Conservation (phyloP, 1,140 invertebrate genomes). For the Monomorium pharaonis region DNA sequence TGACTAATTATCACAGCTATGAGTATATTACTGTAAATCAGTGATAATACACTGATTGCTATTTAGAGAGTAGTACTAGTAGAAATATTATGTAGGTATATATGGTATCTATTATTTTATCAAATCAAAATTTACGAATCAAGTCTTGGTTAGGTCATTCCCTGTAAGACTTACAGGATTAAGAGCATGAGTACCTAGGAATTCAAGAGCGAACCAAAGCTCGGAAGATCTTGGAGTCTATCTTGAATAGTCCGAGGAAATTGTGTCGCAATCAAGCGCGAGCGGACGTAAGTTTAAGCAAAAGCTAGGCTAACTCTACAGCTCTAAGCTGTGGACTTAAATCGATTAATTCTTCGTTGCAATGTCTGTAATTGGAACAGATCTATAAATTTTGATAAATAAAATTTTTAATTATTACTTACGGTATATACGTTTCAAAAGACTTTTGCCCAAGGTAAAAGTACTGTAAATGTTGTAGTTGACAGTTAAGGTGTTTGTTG, state of each 20-base stretch:
- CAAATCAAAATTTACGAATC: background rate
- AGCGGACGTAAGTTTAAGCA: slow-evolving; percentile 31
- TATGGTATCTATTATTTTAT: slow-evolving; percentile 8
- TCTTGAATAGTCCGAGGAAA: slow-evolving; percentile 44
- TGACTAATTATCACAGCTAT: too few relatives aligned
- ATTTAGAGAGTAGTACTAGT: too few relatives aligned
- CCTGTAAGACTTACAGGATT: slow-evolving; percentile 11
- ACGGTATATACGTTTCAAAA: background rate
- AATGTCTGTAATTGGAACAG: background rate
- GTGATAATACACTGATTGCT: too few relatives aligned
- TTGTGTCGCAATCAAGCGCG: slow-evolving; percentile 47
- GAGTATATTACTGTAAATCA: too few relatives aligned
- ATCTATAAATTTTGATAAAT: background rate
- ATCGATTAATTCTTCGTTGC: slow-evolving; percentile 13
- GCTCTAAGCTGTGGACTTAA: slow-evolving; percentile 26
- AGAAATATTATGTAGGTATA: background rate
- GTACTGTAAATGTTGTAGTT: background rate
- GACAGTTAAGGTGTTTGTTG: background rate
- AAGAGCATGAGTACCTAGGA: slow-evolving; percentile 19
- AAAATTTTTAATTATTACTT: background rate
- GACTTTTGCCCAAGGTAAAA: background rate
- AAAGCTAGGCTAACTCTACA: slow-evolving; percentile 4
- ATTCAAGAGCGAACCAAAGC: slow-evolving; percentile 41
- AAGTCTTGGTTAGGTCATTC: slow-evolving; percentile 15
- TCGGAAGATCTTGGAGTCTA: slow-evolving; percentile 31